Base-by-base conservation (phyloP, 2,113 vertebrate species). In the Corythaixoides concolor region DNA sequence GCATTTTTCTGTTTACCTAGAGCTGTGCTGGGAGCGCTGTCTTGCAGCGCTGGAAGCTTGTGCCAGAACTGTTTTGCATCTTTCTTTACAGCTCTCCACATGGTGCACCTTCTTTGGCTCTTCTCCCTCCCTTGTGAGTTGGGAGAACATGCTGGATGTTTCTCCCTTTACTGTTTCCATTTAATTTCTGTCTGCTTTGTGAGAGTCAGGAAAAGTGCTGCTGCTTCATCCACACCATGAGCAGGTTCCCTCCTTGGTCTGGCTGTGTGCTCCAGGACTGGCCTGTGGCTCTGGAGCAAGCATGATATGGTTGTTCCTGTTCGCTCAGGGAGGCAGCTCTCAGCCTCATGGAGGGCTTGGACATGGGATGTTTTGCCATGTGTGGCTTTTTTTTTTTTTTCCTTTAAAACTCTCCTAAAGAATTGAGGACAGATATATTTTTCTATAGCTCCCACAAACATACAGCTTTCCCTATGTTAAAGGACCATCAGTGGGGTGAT, bases 221-320 rank as follows among this genome's bases (percentile, higher is more conserved):
- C n/a, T 76, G 27, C 50, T 85, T 62, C 23, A 23, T 67, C 41
- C 9, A 2, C 15, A 8, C 32, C 0, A 0, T 56, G 41, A 70
- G 33, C 35, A 24, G 16, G 3, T 59, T 26, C 5, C 1, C n/a
- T 47, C 18, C 30, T 63, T 63, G 66, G n/a, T 32, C 56, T 47
- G 63, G 22, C 56, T 8, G 6, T 41, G 56, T 50, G 8, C 11
- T 43, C 23, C n/a, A 8, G 28, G 20, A n/a, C 56, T 91, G 76
- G 15, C 16, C 43, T 15, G 5, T 1, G 0, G n/a, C 28, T 75
- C 24, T 4, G 3, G 52, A 43, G 19, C 30, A 49, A 37, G 37
- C 15, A 1, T 3, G 2, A 3, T 10, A 43, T 8, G 0, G 0
- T 27, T 3, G 6, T 14, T 63, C 17, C 43, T 39, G 6, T 60